Conservation (phyloP, 2,797 vertebrate species). For the Halcyon leucocephala region DNA sequence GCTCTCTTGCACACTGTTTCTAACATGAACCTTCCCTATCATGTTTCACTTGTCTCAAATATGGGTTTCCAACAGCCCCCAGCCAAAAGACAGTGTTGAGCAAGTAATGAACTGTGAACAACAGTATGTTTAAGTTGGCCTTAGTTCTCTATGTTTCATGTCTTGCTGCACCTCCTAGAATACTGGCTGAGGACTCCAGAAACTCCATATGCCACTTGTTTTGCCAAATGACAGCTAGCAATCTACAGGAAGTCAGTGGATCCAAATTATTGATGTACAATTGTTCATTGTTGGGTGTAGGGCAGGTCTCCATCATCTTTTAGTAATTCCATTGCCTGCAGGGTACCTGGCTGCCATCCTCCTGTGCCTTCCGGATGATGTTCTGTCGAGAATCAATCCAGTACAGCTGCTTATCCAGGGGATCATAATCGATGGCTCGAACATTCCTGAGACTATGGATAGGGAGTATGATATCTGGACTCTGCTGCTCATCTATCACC, state of each 20-base stretch:
- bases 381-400: conserved; percentile 98
- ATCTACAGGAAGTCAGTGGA: accelerated
- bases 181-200: background rate
- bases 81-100: background rate
- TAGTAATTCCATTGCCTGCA: background rate
- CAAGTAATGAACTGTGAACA: background rate
- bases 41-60: background rate
- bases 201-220: background rate
- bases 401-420: conserved; percentile 93
- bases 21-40: background rate
- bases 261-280: background rate
- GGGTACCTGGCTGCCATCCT: conserved; percentile 93
- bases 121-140: background rate
- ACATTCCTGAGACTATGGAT: conserved; percentile 95
- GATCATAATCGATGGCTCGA: conserved; percentile 95
- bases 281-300: background rate
- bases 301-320: background rate
- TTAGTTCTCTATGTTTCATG: background rate
- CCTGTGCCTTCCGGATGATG: conserved; percentile 90
- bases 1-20: accelerated
- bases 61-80: background rate
- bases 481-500: conserved; percentile 98
- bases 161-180: background rate
- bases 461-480: conserved; percentile 96
- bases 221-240: background rate